These are phyloP conservation scores for Zaprionus lachaisei DNA, from an alignment of 1,140 invertebrate species.

Conservation along the genomic window DNA sequence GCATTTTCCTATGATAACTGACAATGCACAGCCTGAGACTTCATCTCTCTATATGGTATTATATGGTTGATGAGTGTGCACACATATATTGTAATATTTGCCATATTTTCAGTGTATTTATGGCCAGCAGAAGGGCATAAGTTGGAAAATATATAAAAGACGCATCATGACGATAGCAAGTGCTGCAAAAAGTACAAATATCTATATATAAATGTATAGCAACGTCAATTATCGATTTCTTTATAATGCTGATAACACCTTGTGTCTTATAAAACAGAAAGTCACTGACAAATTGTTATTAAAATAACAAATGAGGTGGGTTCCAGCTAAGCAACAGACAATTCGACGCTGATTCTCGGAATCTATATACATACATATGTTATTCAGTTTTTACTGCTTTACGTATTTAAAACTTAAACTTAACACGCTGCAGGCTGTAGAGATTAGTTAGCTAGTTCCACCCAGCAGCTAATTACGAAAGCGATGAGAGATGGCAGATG, in stretches of 20 bases:
- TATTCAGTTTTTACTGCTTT: neutral
- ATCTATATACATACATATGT: neutral
- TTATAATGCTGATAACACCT: neutral
- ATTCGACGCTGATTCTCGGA: neutral
- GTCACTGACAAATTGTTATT: neutral
- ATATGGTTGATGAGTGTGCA: neutral
- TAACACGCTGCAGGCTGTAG: neutral
- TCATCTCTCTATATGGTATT: constrained; percentile 3
- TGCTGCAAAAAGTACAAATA: no score
- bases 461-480: neutral
- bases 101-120: neutral
- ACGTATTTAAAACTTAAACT: neutral
- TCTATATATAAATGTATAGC: no score
- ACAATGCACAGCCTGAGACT: constrained; percentile 28
- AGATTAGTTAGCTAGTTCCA: neutral
- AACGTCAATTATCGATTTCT: neutral
- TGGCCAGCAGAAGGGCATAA: neutral
- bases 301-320: neutral
- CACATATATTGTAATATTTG: constrained; percentile 6
- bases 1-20: constrained; percentile 25
- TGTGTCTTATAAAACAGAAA: neutral
- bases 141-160: no score
- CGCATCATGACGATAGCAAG: no score
- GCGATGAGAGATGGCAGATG: neutral
- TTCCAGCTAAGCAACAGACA: constrained; percentile 19